phyloP scores from a whole-genome alignment of 92 coral and sea anemone genomes.

The Heliopora coerulea region DNA sequence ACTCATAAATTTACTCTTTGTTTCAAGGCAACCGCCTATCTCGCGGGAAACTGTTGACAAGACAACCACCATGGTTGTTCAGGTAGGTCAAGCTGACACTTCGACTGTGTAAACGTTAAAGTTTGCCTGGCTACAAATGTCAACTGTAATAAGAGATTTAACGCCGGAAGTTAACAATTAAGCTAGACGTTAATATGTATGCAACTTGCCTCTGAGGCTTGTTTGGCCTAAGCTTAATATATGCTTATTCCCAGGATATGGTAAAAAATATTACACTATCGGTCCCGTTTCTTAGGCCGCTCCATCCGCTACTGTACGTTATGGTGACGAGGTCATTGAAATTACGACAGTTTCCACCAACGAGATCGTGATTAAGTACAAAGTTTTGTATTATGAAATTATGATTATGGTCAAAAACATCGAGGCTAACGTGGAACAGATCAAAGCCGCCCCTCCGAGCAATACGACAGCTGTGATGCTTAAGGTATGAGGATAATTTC shows the following conservation, averaged over 20 bases:
- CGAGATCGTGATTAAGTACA: slow-evolving; percentile 26
- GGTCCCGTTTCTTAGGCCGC: slow-evolving; percentile 7
- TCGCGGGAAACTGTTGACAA: slow-evolving; percentile 17
- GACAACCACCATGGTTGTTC: slow-evolving; percentile 24
- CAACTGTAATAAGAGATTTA: too few relatives aligned
- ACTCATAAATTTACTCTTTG: not conserved
- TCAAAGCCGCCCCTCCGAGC: slow-evolving; percentile 26
- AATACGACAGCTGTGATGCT: slow-evolving; percentile 21
- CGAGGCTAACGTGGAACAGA: slow-evolving; percentile 13
- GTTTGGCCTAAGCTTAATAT: too few relatives aligned
- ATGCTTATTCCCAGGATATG: too few relatives aligned
- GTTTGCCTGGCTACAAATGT: too few relatives aligned
- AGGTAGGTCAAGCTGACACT: slow-evolving; percentile 18
- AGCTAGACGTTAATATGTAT: too few relatives aligned
- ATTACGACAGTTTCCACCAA: slow-evolving; percentile 34
- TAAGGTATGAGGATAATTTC: not conserved
- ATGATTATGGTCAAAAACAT: slow-evolving; percentile 6
- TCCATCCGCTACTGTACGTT: slow-evolving; percentile 7
- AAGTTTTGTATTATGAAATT: slow-evolving; percentile 29
- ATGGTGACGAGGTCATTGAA: slow-evolving; percentile 23
- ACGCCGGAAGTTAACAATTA: too few relatives aligned
- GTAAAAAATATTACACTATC: too few relatives aligned
- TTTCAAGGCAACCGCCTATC: slow-evolving; percentile 27
- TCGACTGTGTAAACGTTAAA: too few relatives aligned
- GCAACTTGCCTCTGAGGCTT: too few relatives aligned